Base-by-base conservation (phyloP, 2,888 invertebrate species). In the Gryllus longicercus region DNA sequence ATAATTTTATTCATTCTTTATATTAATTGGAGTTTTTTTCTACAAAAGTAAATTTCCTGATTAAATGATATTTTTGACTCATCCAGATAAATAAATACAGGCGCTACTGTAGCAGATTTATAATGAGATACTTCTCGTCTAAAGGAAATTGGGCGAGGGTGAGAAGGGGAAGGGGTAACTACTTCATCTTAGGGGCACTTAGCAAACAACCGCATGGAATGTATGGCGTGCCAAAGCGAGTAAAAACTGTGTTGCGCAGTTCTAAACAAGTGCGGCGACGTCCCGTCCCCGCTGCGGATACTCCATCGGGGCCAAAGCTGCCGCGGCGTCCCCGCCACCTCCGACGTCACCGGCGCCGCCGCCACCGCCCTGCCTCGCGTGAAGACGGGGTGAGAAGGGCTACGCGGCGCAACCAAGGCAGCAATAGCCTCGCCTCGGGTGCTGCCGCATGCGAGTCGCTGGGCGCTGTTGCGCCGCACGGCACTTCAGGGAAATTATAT, bases 401-500 rank as follows among this genome's bases (percentile, higher is more conserved):
- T n/a, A n/a, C 63, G 16, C 63, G 63, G 16, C 63, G 63, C 63
- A 14, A 63, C 63, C 63, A 14, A 63, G 63, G 63, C 63, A 63
- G 16, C 63, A 63, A 18, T 18, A 14, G 63, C 63, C 63, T 14
- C 63, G 63, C 63, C 63, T 63, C 63, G 63, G 16, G 14, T 63
- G 63, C 63, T 63, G 63, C 63, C 63, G 63, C 63, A 63, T 63
- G 63, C 16, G 63, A 63, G 16, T 16, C 63, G n/a, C 63, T n/a
- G 63, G 16, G 16, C 14, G 63, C n/a, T 14, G 63, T n/a, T 14
- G 63, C 16, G n/a, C 63, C n/a, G 63, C 63, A 63, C 63, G 38
- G 38, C 63, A 63, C n/a, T 63, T n/a, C 63, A 63, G 63, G 63
- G n/a, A 63, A 63, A 63, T 63, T 63, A 63, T 63, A 63, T 63